phyloP scores from a whole-genome alignment of 2,113 vertebrate genomes.

The Crotalus tigris region DNA sequence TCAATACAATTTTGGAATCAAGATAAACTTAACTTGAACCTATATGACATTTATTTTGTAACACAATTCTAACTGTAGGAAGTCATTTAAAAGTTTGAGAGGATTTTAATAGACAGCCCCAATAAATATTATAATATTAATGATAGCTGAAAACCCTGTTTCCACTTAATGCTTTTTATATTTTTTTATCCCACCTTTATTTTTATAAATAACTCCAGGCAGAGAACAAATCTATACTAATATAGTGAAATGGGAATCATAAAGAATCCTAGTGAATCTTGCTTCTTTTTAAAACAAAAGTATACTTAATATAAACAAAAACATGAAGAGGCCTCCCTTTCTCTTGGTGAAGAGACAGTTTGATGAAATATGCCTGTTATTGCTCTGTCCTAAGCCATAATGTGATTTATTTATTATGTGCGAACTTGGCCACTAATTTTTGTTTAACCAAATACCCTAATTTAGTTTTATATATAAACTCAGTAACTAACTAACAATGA shows the following conservation, averaged over 20 bases:
- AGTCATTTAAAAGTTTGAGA: neutral
- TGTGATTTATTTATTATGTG: neutral
- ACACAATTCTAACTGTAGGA: neutral
- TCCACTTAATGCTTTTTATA: neutral
- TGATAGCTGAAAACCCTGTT: neutral
- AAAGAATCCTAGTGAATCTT: neutral
- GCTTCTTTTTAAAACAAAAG: neutral
- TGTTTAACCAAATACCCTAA: neutral
- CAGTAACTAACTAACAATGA: neutral
- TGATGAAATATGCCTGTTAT: neutral
- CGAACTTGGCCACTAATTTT: neutral
- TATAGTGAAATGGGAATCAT: neutral
- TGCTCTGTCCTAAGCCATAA: neutral
- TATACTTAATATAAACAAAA: neutral
- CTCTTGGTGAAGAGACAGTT: neutral
- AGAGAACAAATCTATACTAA: neutral
- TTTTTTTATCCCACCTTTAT: neutral
- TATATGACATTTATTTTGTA: neutral
- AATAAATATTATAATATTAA: neutral
- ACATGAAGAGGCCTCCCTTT: neutral
- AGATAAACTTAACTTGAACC: neutral
- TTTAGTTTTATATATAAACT: neutral
- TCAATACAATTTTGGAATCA: neutral
- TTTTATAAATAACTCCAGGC: neutral
- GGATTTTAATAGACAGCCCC: neutral